These are phyloP conservation scores for Melipona bicolor DNA, from an alignment of 2,888 invertebrate genomes.

Conservation along the genomic window DNA sequence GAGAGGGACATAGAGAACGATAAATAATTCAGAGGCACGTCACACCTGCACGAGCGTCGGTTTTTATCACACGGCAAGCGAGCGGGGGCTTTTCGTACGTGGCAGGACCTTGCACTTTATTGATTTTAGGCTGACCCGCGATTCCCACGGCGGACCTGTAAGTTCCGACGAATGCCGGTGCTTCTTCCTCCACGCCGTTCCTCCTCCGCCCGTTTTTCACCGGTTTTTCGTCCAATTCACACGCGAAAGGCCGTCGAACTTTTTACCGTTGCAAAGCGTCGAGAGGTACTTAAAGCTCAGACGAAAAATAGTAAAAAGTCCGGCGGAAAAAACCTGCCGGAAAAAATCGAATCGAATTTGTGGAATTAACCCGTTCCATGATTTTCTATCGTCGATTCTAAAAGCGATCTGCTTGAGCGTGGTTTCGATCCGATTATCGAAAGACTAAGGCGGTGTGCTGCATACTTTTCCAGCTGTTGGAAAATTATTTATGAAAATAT, in stretches of 20 bases:
- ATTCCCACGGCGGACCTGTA: slow-evolving; percentile 62
- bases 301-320: background rate
- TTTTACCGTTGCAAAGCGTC: background rate
- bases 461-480: too few species aligned
- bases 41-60: slow-evolving; percentile 15
- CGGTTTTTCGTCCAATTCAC: slow-evolving; percentile 7
- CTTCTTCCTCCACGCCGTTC: slow-evolving; percentile 19
- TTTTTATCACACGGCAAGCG: slow-evolving; percentile 23
- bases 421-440: too few species aligned
- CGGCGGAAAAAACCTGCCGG: background rate
- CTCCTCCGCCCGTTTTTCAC: background rate
- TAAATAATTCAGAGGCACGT: slow-evolving; percentile 42
- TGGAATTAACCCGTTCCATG: background rate
- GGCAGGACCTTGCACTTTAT: slow-evolving; percentile 73
- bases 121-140: slow-evolving; percentile 75
- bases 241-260: background rate
- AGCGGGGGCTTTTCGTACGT: slow-evolving; percentile 56
- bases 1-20: background rate
- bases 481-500: too few species aligned
- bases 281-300: background rate
- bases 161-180: slow-evolving; percentile 38
- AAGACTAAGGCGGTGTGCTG: too few species aligned
- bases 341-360: background rate
- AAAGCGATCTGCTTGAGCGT: background rate
- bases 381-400: background rate